Evolutionary conservation across 2,797 vertebrate species (phyloP).

Genomic region (Danio jaintianensis): DNA sequence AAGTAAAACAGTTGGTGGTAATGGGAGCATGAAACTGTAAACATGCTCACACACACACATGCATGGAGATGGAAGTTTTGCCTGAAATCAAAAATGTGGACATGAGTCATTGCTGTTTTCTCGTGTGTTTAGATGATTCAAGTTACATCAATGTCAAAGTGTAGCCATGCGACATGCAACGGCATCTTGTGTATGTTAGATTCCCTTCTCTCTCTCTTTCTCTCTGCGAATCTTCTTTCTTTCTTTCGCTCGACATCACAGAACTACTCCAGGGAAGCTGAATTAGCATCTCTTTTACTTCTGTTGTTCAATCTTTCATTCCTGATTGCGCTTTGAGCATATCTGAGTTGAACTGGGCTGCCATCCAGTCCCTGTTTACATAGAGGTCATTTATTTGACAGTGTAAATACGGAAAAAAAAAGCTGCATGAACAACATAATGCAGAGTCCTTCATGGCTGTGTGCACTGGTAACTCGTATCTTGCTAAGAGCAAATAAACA

Average conservation of each 20-base stretch:
- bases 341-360: slow-evolving; percentile 22
- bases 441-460: not conserved
- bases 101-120: slow-evolving; percentile 38
- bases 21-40: slow-evolving; percentile 1
- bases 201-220: not conserved
- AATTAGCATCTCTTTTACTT: slow-evolving; percentile 31
- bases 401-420: slow-evolving; percentile 11
- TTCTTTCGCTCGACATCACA: not conserved
- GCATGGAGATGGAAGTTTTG: not conserved
- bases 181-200: not conserved
- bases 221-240: slow-evolving; percentile 15
- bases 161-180: slow-evolving; percentile 19
- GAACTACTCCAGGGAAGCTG: slow-evolving; percentile 10
- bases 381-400: slow-evolving; percentile 26
- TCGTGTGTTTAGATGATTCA: slow-evolving; percentile 34
- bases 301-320: slow-evolving; percentile 32
- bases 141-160: slow-evolving; percentile 38
- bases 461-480: not conserved
- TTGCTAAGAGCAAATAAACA: slow-evolving; percentile 1
- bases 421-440: not conserved
- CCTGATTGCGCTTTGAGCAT: slow-evolving; percentile 24
- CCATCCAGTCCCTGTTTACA: slow-evolving; percentile 33
- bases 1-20: slow-evolving; percentile 37
- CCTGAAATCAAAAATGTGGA: slow-evolving; percentile 36
- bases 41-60: not conserved